These are phyloP conservation scores for Spilogale gracilis DNA, from an alignment of 2,113 vertebrate species.

Conservation along the genomic window DNA sequence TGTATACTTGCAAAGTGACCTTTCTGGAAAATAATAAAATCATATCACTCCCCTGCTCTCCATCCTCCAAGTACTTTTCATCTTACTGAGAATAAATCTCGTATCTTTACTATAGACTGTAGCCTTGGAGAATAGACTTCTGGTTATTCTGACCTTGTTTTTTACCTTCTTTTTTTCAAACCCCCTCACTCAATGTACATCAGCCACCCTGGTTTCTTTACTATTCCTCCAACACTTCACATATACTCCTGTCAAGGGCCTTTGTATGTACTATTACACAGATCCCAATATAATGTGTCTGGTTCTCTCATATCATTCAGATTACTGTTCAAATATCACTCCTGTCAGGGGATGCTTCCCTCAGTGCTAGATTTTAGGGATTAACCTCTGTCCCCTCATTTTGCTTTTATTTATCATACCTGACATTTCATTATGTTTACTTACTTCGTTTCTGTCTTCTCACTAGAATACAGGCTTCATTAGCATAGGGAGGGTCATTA, in stretches of 20 bases:
- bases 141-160: neutral
- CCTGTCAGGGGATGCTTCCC: neutral
- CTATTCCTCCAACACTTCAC: neutral
- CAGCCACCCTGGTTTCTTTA: neutral
- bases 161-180: slow-evolving; percentile 17
- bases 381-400: neutral
- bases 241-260: neutral
- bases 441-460: neutral
- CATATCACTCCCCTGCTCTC: neutral
- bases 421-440: neutral
- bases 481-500: neutral
- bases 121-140: neutral
- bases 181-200: neutral
- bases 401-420: slow-evolving; percentile 17
- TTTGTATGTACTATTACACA: neutral
- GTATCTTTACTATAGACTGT: neutral
- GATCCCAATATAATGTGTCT: neutral
- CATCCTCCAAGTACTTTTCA: neutral
- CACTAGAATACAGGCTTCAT: neutral
- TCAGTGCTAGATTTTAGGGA: neutral
- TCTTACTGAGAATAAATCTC: neutral
- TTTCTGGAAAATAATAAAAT: slow-evolving; percentile 46
- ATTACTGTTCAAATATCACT: neutral
- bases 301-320: neutral
- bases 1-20: neutral